Conservation (phyloP, 2,888 invertebrate species). For the Dilophus febrilis region DNA sequence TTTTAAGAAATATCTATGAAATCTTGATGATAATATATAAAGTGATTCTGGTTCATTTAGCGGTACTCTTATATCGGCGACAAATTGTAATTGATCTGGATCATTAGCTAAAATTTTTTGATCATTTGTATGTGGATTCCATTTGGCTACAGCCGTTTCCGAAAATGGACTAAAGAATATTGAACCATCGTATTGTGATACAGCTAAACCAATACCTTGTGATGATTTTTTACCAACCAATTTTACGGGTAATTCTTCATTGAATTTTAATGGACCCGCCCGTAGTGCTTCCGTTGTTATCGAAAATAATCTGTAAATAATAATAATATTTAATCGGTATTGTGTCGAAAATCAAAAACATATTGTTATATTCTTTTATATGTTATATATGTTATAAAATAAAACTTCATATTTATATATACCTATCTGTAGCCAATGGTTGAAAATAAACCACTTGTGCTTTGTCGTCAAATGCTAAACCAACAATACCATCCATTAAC, state of each 20-base stretch:
- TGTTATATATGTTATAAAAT: too few species aligned
- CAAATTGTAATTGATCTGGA: slow-evolving; percentile 55
- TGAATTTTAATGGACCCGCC: slow-evolving; percentile 53
- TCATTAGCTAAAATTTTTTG: slow-evolving; percentile 60
- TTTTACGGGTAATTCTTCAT: slow-evolving; percentile 53
- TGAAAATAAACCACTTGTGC: slow-evolving; percentile 42
- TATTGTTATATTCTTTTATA: too few species aligned
- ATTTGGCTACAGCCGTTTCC: slow-evolving; percentile 65
- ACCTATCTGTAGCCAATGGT: slow-evolving; percentile 49
- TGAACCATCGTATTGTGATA: slow-evolving; percentile 54
- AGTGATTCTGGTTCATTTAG: slow-evolving; percentile 49
- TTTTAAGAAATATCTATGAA: slow-evolving; percentile 63
- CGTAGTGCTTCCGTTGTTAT: slow-evolving; percentile 55
- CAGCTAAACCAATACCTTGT: slow-evolving; percentile 57
- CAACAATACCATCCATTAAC: slow-evolving; percentile 51
- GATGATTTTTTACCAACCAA: slow-evolving; percentile 71
- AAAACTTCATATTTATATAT: slow-evolving; percentile 6
- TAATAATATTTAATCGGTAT: too few species aligned
- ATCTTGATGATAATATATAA: slow-evolving; percentile 58
- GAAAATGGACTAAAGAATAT: slow-evolving; percentile 61
- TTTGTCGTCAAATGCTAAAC: slow-evolving; percentile 41
- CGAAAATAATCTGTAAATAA: slow-evolving; percentile 47
- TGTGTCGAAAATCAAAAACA: too few species aligned
- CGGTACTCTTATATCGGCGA: slow-evolving; percentile 54
- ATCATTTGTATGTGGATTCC: slow-evolving; percentile 54